Evolutionary conservation across 2,888 invertebrate species (phyloP).

Genomic region (Ethmia dodecea): DNA sequence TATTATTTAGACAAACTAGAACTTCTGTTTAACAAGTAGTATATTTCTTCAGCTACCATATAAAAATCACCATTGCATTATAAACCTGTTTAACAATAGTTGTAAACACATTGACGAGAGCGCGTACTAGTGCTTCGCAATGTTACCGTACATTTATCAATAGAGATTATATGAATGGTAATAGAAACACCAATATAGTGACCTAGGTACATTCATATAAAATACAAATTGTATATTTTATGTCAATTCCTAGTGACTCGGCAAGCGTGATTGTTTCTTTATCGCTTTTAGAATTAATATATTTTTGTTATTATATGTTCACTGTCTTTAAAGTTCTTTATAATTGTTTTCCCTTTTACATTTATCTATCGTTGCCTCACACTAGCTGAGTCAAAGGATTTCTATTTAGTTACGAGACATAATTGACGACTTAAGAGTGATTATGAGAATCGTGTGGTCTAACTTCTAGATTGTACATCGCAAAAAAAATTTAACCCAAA

Average conservation of each 20-base stretch:
- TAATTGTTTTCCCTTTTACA: constrained; percentile 33
- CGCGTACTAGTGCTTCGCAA: constrained; percentile 29
- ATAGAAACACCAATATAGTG: constrained; percentile 75
- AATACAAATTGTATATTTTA: constrained; percentile 49
- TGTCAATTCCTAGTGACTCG: constrained; percentile 40
- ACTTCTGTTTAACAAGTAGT: constrained; percentile 62
- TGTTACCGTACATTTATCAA: constrained; percentile 52
- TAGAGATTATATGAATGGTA: constrained; percentile 63
- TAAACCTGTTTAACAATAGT: constrained; percentile 62
- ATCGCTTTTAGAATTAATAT: constrained; percentile 62
- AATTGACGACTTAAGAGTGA: constrained; percentile 29
- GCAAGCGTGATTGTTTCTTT: constrained; percentile 44
- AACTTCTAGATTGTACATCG: constrained; percentile 44
- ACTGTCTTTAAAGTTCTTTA: constrained; percentile 59
- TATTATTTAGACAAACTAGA: constrained; percentile 75
- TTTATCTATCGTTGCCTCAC: constrained; percentile 42
- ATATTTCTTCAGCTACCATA: constrained; percentile 62
- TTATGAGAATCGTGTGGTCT: constrained; percentile 21
- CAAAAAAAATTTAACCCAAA: constrained; percentile 36
- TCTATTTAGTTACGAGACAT: constrained; percentile 44
- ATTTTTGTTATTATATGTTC: constrained; percentile 68
- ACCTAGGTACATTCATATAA: constrained; percentile 56
- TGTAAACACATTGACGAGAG: constrained; percentile 40
- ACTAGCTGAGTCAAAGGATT: constrained; percentile 37
- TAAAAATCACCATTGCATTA: constrained; percentile 50